A percentile compares a stretch with the other conserved stretches of the same genome.
These are phyloP conservation scores for Vanessa tameamea DNA, from an alignment of 1,140 invertebrate genomes.

Conservation along the genomic window DNA sequence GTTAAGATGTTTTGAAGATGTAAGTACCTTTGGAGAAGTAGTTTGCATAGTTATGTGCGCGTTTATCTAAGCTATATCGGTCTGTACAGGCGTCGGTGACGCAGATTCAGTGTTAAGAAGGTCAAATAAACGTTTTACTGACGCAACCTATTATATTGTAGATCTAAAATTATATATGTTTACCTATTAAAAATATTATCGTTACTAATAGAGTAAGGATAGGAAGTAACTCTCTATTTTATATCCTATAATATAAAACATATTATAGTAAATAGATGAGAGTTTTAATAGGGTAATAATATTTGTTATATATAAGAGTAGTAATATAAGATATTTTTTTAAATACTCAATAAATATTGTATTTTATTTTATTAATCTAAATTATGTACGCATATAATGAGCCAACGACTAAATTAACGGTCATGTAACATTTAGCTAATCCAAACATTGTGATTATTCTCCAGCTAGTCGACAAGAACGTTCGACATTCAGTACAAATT, in stretches of 20 bases:
- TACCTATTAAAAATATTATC: too few relatives aligned
- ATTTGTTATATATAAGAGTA: too few relatives aligned
- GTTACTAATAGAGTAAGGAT: too few relatives aligned
- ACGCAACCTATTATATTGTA: constrained; percentile 1
- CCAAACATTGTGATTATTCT: constrained; percentile 3
- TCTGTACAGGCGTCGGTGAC: constrained; percentile 53
- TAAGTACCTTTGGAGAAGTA: constrained; percentile 48
- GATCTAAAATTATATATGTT: too few relatives aligned
- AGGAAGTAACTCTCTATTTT: too few relatives aligned
- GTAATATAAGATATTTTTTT: too few relatives aligned
- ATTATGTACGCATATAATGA: background rate
- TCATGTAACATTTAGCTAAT: constrained; percentile 7
- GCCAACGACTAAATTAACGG: background rate
- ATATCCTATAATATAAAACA: too few relatives aligned
- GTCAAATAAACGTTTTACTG: constrained; percentile 26
- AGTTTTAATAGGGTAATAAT: too few relatives aligned
- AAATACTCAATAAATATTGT: too few relatives aligned
- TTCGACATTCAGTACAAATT: constrained; percentile 62
- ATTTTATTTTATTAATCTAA: too few relatives aligned
- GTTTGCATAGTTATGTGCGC: constrained; percentile 75
- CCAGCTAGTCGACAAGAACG: constrained; percentile 5
- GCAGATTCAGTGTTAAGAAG: constrained; percentile 38
- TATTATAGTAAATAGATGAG: too few relatives aligned
- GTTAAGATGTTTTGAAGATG: constrained; percentile 45
- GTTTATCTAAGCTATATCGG: constrained; percentile 76